phyloP scores from a whole-genome alignment of 2,888 invertebrate species.

The Mesorhabditis spiculigera region DNA sequence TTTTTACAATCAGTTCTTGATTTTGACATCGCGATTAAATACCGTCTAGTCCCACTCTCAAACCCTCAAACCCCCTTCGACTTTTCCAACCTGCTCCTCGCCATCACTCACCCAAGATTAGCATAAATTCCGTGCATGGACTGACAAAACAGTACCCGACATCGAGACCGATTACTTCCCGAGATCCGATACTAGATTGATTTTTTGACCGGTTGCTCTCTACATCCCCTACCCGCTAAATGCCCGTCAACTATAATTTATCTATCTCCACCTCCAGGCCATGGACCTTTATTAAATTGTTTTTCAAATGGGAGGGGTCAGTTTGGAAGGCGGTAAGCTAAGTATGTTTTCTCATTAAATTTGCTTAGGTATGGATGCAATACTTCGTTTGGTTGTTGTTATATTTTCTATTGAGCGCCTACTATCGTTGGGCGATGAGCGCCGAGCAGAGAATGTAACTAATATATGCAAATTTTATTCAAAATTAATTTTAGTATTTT shows the following conservation, averaged over 20 bases:
- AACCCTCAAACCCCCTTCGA: no score
- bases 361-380: constrained; percentile 30
- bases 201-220: no score
- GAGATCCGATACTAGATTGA: no score
- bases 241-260: constrained; percentile 44
- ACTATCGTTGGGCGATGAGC: constrained; percentile 36
- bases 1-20: no score
- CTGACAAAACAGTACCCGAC: no score
- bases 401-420: constrained; percentile 29
- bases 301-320: constrained; percentile 44
- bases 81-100: no score
- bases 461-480: background rate
- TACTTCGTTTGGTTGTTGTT: constrained; percentile 40
- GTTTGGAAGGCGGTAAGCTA: constrained; percentile 45
- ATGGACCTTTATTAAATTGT: constrained; percentile 37
- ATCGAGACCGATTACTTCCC: no score
- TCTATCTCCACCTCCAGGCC: constrained; percentile 41
- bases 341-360: background rate
- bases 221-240: constrained; percentile 4
- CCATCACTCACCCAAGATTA: no score
- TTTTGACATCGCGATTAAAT: no score
- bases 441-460: constrained; percentile 19
- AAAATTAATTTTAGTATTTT: constrained; percentile 21
- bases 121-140: no score
- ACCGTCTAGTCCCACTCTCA: no score